phyloP scores from a whole-genome alignment of 2,888 invertebrate species.

The Sylvicola cinctus region DNA sequence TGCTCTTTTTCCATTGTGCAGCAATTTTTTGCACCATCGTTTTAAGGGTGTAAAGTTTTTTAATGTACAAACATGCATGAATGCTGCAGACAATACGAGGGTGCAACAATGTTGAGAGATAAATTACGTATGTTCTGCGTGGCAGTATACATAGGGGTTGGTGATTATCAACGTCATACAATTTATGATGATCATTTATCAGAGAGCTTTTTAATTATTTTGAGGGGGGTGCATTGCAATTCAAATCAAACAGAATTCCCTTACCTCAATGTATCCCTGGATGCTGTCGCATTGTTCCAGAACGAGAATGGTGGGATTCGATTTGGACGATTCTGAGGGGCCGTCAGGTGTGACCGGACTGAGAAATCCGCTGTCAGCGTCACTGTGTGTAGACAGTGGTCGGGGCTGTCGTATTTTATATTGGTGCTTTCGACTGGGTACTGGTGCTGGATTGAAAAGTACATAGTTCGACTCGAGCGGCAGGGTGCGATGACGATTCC shows the following conservation, averaged over 20 bases:
- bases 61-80: no score
- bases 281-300: conserved; percentile 25
- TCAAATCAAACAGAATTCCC: conserved; percentile 8
- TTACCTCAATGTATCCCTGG: conserved; percentile 26
- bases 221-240: background rate
- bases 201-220: no score
- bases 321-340: conserved; percentile 9
- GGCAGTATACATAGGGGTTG: no score
- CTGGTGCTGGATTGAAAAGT: conserved; percentile 22
- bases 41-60: no score
- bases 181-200: no score
- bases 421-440: conserved; percentile 21
- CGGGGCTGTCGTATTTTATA: conserved; percentile 23
- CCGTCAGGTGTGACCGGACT: conserved; percentile 41
- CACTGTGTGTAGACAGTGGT: conserved; percentile 29
- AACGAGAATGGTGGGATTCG: conserved; percentile 20
- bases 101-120: no score
- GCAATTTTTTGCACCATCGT: no score
- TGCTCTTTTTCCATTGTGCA: no score
- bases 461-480: conserved; percentile 25
- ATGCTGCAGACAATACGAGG: no score
- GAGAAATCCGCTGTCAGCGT: conserved; percentile 41
- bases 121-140: no score
- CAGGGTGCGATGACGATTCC: conserved; percentile 9
- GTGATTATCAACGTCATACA: no score